A percentile compares a stretch with the other conserved stretches of the same genome.
These are phyloP conservation scores for Ophiodon elongatus DNA, from an alignment of 2,113 vertebrate species.

Conservation along the genomic window DNA sequence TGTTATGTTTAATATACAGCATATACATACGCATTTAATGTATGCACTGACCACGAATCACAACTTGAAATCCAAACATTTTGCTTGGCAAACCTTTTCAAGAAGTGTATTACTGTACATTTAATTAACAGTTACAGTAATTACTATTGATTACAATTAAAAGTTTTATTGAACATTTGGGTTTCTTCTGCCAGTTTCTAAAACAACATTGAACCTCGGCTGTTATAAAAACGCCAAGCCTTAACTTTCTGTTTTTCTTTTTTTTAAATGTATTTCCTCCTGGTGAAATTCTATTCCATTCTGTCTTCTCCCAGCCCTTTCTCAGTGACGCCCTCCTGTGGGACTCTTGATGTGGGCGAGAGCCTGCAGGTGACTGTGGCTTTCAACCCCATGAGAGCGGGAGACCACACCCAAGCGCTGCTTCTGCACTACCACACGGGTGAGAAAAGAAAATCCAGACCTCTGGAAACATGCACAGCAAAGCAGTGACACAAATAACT, in stretches of 20 bases:
- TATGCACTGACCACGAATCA: not conserved
- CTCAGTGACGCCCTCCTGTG: constrained; percentile 80
- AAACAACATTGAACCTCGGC: not conserved
- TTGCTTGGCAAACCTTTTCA: not conserved
- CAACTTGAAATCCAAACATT: not conserved
- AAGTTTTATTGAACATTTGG: not conserved
- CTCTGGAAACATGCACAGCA: not conserved
- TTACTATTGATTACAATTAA: not conserved
- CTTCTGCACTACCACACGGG: constrained; percentile 85
- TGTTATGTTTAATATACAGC: not conserved
- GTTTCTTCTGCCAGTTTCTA: constrained; percentile 11
- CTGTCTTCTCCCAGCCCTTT: constrained; percentile 86
- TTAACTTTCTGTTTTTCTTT: not conserved
- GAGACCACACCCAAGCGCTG: constrained; percentile 82
- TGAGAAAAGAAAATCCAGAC: too few relatives aligned
- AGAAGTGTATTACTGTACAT: not conserved
- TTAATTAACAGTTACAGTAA: not conserved
- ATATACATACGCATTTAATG: not conserved
- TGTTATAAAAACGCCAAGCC: not conserved
- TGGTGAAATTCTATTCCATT: not conserved
- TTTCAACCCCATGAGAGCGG: constrained; percentile 84
- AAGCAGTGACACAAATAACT: not conserved
- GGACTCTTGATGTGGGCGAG: constrained; percentile 82
- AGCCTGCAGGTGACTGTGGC: constrained; percentile 86
- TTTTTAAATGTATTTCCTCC: not conserved